Conservation (phyloP, 2,888 invertebrate genomes). For the Epiperipatus broadwayi region DNA sequence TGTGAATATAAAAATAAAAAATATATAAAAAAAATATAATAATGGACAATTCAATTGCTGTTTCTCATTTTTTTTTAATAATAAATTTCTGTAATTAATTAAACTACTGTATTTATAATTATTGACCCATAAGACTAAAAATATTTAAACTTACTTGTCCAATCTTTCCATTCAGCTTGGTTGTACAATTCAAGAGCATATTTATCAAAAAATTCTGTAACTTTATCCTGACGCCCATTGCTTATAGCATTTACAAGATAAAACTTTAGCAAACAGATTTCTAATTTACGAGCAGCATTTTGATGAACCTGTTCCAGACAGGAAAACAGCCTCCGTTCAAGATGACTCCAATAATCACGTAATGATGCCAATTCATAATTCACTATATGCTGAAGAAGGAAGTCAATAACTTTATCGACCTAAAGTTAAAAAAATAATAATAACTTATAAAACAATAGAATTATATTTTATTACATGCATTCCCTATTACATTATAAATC, state of each 20-base stretch:
- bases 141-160: conserved; percentile 60
- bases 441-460: no score
- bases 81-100: neutral
- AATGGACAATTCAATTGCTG: neutral
- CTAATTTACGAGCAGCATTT: conserved; percentile 62
- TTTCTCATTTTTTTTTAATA: neutral
- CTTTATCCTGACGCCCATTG: conserved; percentile 61
- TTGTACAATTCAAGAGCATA: conserved; percentile 68
- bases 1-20: conserved; percentile 14
- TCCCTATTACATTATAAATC: no score
- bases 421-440: no score
- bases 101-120: neutral
- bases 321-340: conserved; percentile 67
- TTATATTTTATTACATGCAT: no score
- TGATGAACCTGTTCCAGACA: conserved; percentile 68
- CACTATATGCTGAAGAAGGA: conserved; percentile 51
- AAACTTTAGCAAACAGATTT: conserved; percentile 63
- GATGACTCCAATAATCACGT: conserved; percentile 68
- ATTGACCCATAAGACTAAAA: no score
- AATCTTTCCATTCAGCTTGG: conserved; percentile 84
- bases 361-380: conserved; percentile 57
- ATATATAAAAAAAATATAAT: conserved; percentile 12
- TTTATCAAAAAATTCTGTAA: conserved; percentile 69
- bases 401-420: conserved; percentile 39
- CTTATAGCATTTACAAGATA: conserved; percentile 69